Base-by-base conservation (phyloP, 1,140 invertebrate genomes). In the Drosophila fuyamai region DNA sequence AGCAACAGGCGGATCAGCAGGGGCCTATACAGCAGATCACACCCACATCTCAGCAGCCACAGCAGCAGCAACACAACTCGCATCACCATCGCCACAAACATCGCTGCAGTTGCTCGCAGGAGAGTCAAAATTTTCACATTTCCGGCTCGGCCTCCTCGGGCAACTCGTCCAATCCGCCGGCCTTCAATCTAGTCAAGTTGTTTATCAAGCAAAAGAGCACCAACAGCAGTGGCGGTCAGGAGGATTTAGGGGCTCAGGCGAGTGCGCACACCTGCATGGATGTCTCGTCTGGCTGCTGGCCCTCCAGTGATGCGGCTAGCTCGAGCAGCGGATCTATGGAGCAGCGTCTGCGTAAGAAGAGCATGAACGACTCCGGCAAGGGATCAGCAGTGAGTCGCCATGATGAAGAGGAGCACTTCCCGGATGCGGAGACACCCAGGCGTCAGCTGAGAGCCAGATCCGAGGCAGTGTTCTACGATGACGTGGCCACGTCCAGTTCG, bases 201-300 rank as follows among this genome's bases (percentile, higher is more conserved):
- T 98, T 97, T 88, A 97, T 98, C 94, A 97, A 97, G 92, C 97
- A 97, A 88, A 97, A 97, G 91, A 97, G 96, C 89, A 89, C 55
- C 62, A 90, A 72, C 61, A 95, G 81, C 63, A 95, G 75, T 47
- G 70, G 95, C 95, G 12, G 95, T 95, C 55, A 68, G 36, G 93
- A 94, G 58, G 83, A 90, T 56, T 27, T 76, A 23, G 48, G 43
- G 0, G 73, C 61, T 13, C 71, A 84, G 41, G 81, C 90, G 6
- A 85, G 90, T 56, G 81, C 74, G 7, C 93, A 93, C 40, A 94
- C 94, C 76, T 95, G 94, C 71, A 94, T 95, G 92, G 93, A 95
- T 81, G 94, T 95, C 61, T 93, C 94, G 55, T 95, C 94, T 0
- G 94, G 94, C 75, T 94, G 94, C 74, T 95, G 94, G 94, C 94